Base-by-base conservation (phyloP, 2,888 invertebrate genomes). In the Drosophila antonietae region DNA sequence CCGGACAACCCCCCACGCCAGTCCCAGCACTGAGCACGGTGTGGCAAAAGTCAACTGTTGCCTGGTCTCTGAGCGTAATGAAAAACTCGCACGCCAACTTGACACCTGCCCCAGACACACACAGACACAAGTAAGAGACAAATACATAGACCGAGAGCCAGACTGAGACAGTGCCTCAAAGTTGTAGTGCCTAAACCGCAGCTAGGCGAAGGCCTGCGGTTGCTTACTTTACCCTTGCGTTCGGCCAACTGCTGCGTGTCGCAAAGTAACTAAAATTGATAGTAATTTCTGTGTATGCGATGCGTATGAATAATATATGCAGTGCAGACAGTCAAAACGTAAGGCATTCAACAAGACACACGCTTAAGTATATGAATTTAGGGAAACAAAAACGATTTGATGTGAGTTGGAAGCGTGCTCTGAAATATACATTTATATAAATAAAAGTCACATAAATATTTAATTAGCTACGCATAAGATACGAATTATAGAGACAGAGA, bases 251-350 rank as follows among this genome's bases (percentile, higher is more conserved):
- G 15, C 23, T 46, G 76, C 35, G 73, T 57, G 74, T 53, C 61
- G 52, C 47, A 37, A 47, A 60, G 64, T 75, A 81, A 82, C 87
- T 78, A 71, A 69, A 78, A 72, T 70, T 69, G 60, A 71, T 62
- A 77, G 67, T 72, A 68, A 78, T 66, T 52, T 76, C 68, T 49
- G 56, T 43, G 70, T 60, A 72, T 74, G 75, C 75, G 67, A 60
- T 81, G 81, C 79, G 73, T 83, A 88, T 85, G 83, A 85, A 85
- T 83, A 79, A 81, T 85, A 80, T 73, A 84, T 73, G 73, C 53
- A 71, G 57, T 70, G 73, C 72, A 68, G 67, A 72, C 75, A 66
- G 49, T 56, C 49, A 65, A 41, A 63, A 23, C 60, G 43, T 61
- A 67, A 62, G 66, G 41, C 47, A 62, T 49, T 52, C 49, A 51